Evolutionary conservation across 2,888 invertebrate species (phyloP).

Genomic region (Drosophila leonis): DNA sequence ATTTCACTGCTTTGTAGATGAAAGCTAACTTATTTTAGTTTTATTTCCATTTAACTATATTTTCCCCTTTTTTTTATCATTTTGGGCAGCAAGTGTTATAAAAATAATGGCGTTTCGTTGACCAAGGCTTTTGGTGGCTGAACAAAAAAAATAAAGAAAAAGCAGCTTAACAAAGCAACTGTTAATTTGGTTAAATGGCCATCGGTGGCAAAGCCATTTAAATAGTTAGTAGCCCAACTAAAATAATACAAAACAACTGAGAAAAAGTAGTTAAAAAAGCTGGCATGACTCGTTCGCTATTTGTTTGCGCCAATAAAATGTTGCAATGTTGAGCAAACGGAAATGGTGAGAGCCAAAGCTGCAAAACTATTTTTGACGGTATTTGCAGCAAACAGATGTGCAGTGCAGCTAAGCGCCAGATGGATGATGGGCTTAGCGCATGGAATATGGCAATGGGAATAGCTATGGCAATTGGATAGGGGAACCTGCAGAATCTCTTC

Average conservation of each 20-base stretch:
- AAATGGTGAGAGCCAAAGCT: slow-evolving; percentile 14
- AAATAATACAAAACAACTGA: slow-evolving; percentile 1
- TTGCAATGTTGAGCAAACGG: slow-evolving; percentile 4
- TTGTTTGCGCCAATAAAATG: slow-evolving; percentile 11
- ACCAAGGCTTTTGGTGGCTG: slow-evolving; percentile 16
- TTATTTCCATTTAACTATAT: not conserved
- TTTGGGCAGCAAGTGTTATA: slow-evolving; percentile 19
- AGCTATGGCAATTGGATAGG: not conserved
- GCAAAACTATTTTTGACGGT: slow-evolving; percentile 62
- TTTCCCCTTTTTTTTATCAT: not conserved
- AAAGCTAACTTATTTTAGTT: slow-evolving; percentile 10
- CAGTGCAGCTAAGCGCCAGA: slow-evolving; percentile 56
- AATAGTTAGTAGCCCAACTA: slow-evolving; percentile 36
- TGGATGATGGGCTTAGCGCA: slow-evolving; percentile 18
- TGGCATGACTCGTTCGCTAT: slow-evolving; percentile 3
- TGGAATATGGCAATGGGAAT: not conserved
- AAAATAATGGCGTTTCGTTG: slow-evolving; percentile 39
- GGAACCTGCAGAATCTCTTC: not conserved
- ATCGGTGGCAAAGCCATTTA: slow-evolving; percentile 36
- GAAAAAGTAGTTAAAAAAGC: slow-evolving; percentile 1
- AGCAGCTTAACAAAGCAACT: slow-evolving; percentile 14
- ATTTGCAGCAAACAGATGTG: slow-evolving; percentile 65
- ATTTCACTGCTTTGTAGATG: slow-evolving; percentile 37
- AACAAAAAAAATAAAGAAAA: not conserved
- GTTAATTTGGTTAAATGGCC: slow-evolving; percentile 68